Evolutionary conservation across 2,888 invertebrate genomes (phyloP), one percentile per base, ranked within the genome.

Genomic region (Euplexia lucipara): DNA sequence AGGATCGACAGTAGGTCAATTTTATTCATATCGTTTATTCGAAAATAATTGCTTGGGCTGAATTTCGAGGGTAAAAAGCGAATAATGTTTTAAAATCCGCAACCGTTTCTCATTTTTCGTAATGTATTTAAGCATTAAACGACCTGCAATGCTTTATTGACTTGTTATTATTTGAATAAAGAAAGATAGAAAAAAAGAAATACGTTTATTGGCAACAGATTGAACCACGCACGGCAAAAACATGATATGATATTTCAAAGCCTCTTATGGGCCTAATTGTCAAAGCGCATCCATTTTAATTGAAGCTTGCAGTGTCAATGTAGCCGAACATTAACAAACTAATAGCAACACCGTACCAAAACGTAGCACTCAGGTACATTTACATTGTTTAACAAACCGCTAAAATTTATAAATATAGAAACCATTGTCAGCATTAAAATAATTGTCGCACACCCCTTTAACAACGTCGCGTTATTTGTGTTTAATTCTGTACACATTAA

Each of bases 401-500:
- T 64, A 68, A 78, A 82, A 76, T 82, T 70, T 68, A 76, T 74
- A 76, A 77, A 68, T 78, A 70, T 75, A 76, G 66, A 59, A 71
- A 72, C 63, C 76, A 66, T 68, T 74, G 81, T 80, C 71, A 61
- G 67, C 75, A 73, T 78, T 79, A 80, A 71, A 81, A 81, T 81
- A 83, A 83, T 80, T 80, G 82, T 68, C 63, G 62, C 81, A 70
- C 81, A 70, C 68, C 82, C 67, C 75, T 76, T 74, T 67, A 79
- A 67, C 72, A 76, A 56, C 79, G 68, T 57, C 62, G 74, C 83
- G 82, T 86, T 90, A 90, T 92, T 92, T 91, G 90, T 88, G 89
- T 90, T 92, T 88, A 90, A 92, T 91, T 90, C 89, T 78, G 88
- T 88, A 90, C 90, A 91, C 90, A 94, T 94, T 94, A 93, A 90